These are phyloP conservation scores for Ophthalmolycus amberensis DNA, from an alignment of 2,113 vertebrate genomes.

Conservation along the genomic window DNA sequence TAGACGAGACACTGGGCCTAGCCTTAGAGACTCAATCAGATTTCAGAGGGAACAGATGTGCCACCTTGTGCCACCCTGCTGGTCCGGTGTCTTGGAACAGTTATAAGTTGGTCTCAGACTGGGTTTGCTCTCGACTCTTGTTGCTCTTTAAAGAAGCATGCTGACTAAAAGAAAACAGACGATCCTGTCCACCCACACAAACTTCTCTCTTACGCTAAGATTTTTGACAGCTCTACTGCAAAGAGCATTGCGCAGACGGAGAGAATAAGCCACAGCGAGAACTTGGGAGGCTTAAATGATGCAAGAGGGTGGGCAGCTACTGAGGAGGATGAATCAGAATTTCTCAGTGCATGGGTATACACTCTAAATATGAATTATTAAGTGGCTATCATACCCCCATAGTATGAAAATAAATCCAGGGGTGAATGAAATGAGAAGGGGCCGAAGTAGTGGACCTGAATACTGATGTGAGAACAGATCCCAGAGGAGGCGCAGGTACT, in stretches of 20 bases:
- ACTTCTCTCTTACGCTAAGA: conserved; percentile 74
- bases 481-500: conserved; percentile 74
- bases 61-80: neutral
- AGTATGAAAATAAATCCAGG: conserved; percentile 87
- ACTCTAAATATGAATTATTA: conserved; percentile 89
- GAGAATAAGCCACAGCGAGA: conserved; percentile 71
- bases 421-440: conserved; percentile 76
- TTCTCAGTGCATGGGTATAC: conserved; percentile 85
- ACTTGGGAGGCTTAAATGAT: conserved; percentile 82
- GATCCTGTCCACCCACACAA: conserved; percentile 69
- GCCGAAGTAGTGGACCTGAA: conserved; percentile 70
- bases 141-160: conserved; percentile 74
- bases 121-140: conserved; percentile 55
- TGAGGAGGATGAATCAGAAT: conserved; percentile 88
- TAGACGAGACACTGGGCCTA: neutral
- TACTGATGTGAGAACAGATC: conserved; percentile 74
- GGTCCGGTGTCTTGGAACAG: conserved; percentile 30
- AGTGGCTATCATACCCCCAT: conserved; percentile 84
- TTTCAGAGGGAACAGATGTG: neutral
- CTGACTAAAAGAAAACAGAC: conserved; percentile 74
- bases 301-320: conserved; percentile 83
- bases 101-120: conserved; percentile 46
- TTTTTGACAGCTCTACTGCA: conserved; percentile 76
- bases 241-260: conserved; percentile 69
- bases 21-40: neutral